Conservation (phyloP, 2,888 invertebrate genomes). For the Trissoscelio sp. region DNA sequence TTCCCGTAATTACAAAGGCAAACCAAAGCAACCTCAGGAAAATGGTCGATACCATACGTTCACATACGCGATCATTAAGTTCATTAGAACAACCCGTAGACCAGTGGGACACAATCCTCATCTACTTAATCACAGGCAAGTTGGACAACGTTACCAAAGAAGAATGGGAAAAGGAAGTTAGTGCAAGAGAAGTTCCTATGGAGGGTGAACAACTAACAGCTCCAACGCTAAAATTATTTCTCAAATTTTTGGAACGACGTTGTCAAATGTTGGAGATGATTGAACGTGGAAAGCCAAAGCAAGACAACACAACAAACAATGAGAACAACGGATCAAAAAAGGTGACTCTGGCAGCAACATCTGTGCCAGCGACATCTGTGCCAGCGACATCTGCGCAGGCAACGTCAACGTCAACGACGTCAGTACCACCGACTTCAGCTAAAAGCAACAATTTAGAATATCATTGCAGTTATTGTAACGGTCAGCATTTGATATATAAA, state of each 20-base stretch:
- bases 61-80: background rate
- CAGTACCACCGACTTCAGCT: too few relatives aligned
- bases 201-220: too few relatives aligned
- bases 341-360: background rate
- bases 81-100: constrained; percentile 8
- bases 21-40: too few relatives aligned
- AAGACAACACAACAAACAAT: background rate
- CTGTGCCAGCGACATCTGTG: too few relatives aligned
- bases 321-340: background rate
- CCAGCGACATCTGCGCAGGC: too few relatives aligned
- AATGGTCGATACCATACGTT: too few relatives aligned
- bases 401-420: too few relatives aligned
- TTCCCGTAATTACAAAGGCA: background rate
- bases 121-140: background rate
- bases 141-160: constrained; percentile 2
- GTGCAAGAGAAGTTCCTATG: background rate
- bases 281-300: background rate
- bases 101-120: constrained; percentile 3
- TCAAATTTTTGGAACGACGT: constrained; percentile 18
- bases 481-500: background rate
- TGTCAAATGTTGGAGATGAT: constrained; percentile 10
- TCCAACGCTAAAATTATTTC: background rate
- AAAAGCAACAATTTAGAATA: background rate
- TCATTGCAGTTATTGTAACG: background rate
- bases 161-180: constrained; percentile 11